Percentiles rank a stretch among this genome's conserved stretches.
Conservation (phyloP, 2,888 invertebrate genomes). For the Erebia ligea region DNA sequence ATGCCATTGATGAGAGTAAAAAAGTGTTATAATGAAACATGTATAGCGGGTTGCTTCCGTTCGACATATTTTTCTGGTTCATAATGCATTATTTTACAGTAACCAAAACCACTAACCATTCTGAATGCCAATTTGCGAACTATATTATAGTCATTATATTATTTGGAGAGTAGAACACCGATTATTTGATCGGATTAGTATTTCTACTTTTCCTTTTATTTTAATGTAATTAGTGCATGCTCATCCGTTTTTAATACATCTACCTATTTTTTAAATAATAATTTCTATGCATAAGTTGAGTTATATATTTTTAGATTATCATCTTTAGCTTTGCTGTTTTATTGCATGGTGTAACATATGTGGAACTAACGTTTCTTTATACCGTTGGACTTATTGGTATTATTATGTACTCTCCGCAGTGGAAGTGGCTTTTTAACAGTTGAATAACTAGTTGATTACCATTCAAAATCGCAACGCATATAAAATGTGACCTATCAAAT, state of each 20-base stretch:
- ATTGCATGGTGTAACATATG: background rate
- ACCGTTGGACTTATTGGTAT: background rate
- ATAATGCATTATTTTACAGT: slow-evolving; percentile 31
- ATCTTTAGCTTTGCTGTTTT: background rate
- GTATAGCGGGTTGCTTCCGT: slow-evolving; percentile 41
- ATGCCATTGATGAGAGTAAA: slow-evolving; percentile 59
- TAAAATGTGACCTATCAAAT: slow-evolving; percentile 8
- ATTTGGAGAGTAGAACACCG: background rate
- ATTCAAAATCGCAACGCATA: slow-evolving; percentile 24
- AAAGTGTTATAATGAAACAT: slow-evolving; percentile 36
- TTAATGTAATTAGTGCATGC: background rate
- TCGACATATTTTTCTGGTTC: slow-evolving; percentile 38
- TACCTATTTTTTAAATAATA: too few relatives aligned
- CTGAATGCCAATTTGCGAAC: slow-evolving; percentile 1
- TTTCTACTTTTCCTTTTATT: background rate
- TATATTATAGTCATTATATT: slow-evolving; percentile 3
- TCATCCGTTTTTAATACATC: too few relatives aligned
- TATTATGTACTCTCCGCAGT: background rate
- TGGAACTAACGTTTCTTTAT: slow-evolving; percentile 4
- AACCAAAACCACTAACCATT: slow-evolving; percentile 18
- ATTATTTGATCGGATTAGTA: background rate
- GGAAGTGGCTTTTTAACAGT: too few relatives aligned
- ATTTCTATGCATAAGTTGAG: background rate
- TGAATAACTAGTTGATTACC: slow-evolving; percentile 25
- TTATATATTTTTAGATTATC: background rate